A percentile compares a stretch with the other conserved stretches of the same genome.
phyloP scores from a whole-genome alignment of 2,888 invertebrate genomes.

The Trachelus stipa region DNA sequence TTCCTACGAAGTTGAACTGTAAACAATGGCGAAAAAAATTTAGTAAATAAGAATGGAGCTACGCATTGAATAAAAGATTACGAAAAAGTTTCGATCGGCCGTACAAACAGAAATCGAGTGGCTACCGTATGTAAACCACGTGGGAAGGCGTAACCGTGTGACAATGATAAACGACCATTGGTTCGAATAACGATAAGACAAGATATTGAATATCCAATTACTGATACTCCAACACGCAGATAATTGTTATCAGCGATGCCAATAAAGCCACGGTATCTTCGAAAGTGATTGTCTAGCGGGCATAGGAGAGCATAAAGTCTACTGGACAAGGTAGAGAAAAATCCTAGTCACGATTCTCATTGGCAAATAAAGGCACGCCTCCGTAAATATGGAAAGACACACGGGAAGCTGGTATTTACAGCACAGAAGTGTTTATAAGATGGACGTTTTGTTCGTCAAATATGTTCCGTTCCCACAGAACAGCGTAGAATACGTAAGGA shows the following conservation, averaged over 20 bases:
- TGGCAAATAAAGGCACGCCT: slow-evolving; percentile 3
- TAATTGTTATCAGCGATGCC: neutral
- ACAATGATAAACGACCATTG: neutral
- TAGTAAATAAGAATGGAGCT: slow-evolving; percentile 38
- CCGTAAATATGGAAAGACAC: neutral
- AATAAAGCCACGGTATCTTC: neutral
- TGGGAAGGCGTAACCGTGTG: neutral
- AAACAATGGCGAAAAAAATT: slow-evolving; percentile 65
- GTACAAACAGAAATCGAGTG: neutral
- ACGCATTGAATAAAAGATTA: neutral
- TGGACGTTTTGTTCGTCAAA: slow-evolving; percentile 21
- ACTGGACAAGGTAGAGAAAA: neutral
- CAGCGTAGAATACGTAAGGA: neutral
- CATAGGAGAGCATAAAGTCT: neutral
- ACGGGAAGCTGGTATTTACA: neutral
- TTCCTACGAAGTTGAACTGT: slow-evolving; percentile 99
- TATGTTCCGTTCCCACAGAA: slow-evolving; percentile 5
- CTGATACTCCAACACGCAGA: neutral
- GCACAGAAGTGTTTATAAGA: slow-evolving; percentile 5
- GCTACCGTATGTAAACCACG: neutral
- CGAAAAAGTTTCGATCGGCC: neutral
- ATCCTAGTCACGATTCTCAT: neutral
- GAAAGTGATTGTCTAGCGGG: neutral
- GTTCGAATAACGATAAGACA: neutral
- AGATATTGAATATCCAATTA: neutral